Evolutionary conservation across 2,113 vertebrate genomes (phyloP), one percentile per base, ranked within the genome.

Genomic region (Grus americana): DNA sequence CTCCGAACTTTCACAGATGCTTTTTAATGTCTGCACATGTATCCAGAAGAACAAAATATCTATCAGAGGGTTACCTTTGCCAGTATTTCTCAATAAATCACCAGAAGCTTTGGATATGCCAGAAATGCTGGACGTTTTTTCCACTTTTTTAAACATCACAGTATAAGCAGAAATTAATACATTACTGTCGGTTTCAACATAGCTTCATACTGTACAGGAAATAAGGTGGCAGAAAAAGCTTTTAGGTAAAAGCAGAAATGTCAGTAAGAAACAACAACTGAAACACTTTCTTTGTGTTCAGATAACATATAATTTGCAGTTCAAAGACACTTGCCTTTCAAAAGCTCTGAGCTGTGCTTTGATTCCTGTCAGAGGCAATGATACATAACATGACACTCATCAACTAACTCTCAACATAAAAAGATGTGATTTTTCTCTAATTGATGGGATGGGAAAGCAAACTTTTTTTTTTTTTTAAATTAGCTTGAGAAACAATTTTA

Each of bases 291-390:
- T 76, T 94, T 88, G 90, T 90, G 52, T 54, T 54, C 52, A 54
- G 52, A 54, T 54, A 54, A 54, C 52, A 66, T 30, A 14, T 46
- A 84, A 96, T 89, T 89, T 79, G 68, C 26, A 86, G 86, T 92
- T 95, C 62, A 79, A 87, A 95, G 92, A 32, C 36, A 46, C 21
- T 47, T 84, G 50, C 79, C 47, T 95, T 93, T 92, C 85, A 86
- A 92, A 86, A 52, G 44, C 52, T 89, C 80, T 93, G 78, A 52
- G 44, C 52, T 89, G 76, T 93, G 78, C 80, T 96, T 94, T 94
- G 86, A 92, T 93, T 93, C 67, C 79, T 76, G 61, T 85, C 70
- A 91, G 68, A 76, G 68, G 82, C 75, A 93, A 49, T 46, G 46
- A 93, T 55, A 61, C 20, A 32, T 66, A 86, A 57, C 36, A 62